Conservation (phyloP, 2,797 vertebrate species). For the Chrosomus eos region DNA sequence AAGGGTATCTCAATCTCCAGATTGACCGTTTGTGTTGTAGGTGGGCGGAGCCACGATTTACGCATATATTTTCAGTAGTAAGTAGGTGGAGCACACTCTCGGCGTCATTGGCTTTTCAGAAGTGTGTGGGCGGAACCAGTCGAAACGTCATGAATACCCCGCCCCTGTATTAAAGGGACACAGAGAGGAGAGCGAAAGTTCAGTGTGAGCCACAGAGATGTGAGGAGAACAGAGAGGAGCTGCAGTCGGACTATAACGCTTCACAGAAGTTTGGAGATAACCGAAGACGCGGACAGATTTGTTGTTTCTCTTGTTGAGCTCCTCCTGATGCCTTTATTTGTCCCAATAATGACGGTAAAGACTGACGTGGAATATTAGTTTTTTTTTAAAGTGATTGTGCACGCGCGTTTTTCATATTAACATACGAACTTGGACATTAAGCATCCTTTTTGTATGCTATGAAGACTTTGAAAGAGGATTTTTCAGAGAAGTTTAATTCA, state of each 20-base stretch:
- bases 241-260: conserved; percentile 1
- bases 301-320: neutral
- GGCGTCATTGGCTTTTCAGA: neutral
- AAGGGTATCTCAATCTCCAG: neutral
- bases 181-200: conserved; percentile 73
- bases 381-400: neutral
- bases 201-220: conserved; percentile 71
- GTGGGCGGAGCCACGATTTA: conserved; percentile 12
- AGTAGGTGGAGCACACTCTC: conserved; percentile 3
- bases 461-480: conserved; percentile 21
- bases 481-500: neutral
- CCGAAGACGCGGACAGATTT: conserved; percentile 1
- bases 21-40: neutral
- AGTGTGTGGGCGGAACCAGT: conserved; percentile 35
- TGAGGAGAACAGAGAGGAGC: conserved; percentile 32
- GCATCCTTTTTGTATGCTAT: conserved; percentile 7
- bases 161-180: conserved; percentile 61
- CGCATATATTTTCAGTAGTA: conserved; percentile 9
- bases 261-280: conserved; percentile 21
- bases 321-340: conserved; percentile 2
- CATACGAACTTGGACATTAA: conserved; percentile 12
- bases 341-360: conserved; percentile 13
- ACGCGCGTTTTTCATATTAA: conserved; percentile 9
- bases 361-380: neutral
- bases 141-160: conserved; percentile 60